A percentile compares a stretch with the other conserved stretches of the same genome.
These are phyloP conservation scores for Cataglyphis hispanica DNA, from an alignment of 1,140 invertebrate species.

Conservation along the genomic window DNA sequence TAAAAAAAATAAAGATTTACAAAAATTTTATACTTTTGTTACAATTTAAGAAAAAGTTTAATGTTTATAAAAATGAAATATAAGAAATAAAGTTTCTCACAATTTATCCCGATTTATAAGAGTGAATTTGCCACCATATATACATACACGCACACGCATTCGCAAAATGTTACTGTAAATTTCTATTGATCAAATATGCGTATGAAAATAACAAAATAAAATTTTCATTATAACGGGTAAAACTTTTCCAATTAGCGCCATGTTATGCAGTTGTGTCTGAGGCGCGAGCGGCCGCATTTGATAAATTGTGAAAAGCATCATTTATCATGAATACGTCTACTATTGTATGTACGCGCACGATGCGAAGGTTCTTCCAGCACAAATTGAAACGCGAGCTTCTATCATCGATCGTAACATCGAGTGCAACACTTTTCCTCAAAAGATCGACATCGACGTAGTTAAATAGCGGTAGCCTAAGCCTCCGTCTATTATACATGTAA, in stretches of 20 bases:
- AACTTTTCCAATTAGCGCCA: conserved; percentile 53
- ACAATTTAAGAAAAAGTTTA: background rate
- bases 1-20: background rate
- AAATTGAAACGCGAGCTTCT: conserved; percentile 49
- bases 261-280: conserved; percentile 45
- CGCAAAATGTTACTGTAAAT: conserved; percentile 1
- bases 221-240: conserved; percentile 16
- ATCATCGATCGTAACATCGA: conserved; percentile 40
- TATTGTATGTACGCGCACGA: conserved; percentile 43
- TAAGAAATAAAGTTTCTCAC: background rate
- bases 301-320: conserved; percentile 54
- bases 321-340: conserved; percentile 56
- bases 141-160: too few relatives aligned
- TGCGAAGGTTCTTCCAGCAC: conserved; percentile 25
- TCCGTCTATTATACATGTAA: conserved; percentile 53
- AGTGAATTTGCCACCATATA: background rate
- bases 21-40: background rate
- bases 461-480: conserved; percentile 70
- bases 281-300: conserved; percentile 16
- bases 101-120: background rate
- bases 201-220: conserved; percentile 20
- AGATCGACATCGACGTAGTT: conserved; percentile 70
- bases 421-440: conserved; percentile 1
- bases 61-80: background rate
- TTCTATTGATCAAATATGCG: conserved; percentile 18